phyloP scores from a whole-genome alignment of 2,797 vertebrate genomes.

The Tokudaia tokunoshimensis region DNA sequence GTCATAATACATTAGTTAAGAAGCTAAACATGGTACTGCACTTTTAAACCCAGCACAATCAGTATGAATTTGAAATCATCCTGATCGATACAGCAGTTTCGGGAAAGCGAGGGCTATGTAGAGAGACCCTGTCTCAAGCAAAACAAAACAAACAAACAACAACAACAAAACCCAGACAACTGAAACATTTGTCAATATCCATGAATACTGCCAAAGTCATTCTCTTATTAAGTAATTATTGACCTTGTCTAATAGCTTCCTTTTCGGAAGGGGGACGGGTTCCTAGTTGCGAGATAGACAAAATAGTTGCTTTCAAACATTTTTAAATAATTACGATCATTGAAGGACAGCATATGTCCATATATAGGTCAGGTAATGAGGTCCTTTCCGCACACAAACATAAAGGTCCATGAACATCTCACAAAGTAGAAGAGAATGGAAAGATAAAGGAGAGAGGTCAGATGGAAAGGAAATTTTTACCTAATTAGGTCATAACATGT shows the following conservation, averaged over 20 bases:
- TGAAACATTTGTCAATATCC: neutral
- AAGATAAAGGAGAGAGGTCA: neutral
- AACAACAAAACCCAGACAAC: neutral
- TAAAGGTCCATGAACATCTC: neutral
- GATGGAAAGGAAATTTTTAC: neutral
- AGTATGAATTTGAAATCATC: neutral
- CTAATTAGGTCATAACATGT: too few species aligned
- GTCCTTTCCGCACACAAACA: neutral
- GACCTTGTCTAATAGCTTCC: neutral
- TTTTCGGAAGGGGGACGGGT: neutral
- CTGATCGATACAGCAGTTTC: neutral
- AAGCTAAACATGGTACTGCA: neutral
- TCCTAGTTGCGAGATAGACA: neutral
- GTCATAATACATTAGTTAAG: neutral
- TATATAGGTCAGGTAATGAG: neutral
- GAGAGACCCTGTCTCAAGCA: neutral
- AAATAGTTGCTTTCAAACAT: neutral
- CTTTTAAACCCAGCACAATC: neutral
- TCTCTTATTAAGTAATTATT: constrained; percentile 13
- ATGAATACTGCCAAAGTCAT: neutral
- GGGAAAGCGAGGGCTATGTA: neutral
- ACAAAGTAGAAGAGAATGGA: neutral
- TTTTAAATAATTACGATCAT: neutral
- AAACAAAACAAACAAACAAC: neutral
- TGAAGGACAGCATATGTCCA: neutral